Conservation (phyloP, 2,888 invertebrate species). For the Pyralis farinalis region DNA sequence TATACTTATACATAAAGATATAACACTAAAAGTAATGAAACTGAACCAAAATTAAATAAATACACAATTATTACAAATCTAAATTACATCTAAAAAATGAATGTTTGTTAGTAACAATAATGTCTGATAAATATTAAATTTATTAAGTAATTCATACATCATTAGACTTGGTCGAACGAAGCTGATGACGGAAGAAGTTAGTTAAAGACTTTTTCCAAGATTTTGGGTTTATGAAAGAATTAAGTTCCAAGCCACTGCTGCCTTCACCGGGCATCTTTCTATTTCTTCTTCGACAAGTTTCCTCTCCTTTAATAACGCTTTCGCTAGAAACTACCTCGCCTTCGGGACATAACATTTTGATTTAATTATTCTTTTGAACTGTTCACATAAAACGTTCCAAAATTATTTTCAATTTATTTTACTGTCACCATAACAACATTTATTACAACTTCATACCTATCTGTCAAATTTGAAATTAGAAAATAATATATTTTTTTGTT, state of each 20-base stretch:
- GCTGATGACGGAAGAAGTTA: slow-evolving; percentile 67
- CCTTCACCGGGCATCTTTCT: slow-evolving; percentile 50
- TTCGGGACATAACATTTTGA: slow-evolving; percentile 65
- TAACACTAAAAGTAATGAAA: no score
- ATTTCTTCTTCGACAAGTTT: slow-evolving; percentile 39
- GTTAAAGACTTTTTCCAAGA: slow-evolving; percentile 72
- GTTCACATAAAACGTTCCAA: slow-evolving; percentile 40
- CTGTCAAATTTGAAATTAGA: slow-evolving; percentile 29
- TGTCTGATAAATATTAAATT: no score
- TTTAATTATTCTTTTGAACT: slow-evolving; percentile 34
- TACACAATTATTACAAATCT: no score
- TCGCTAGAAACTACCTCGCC: slow-evolving; percentile 49
- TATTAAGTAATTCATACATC: slow-evolving; percentile 45
- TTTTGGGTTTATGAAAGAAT: slow-evolving; percentile 58
- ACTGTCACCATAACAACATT: slow-evolving; percentile 10
- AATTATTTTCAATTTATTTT: slow-evolving; percentile 37
- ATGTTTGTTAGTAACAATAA: no score
- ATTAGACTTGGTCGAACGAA: slow-evolving; percentile 66
- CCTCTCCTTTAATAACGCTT: slow-evolving; percentile 41
- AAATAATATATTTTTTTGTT: slow-evolving; percentile 12
- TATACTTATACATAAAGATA: no score
- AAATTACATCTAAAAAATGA: no score
- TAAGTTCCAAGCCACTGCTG: slow-evolving; percentile 47
- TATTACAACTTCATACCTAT: slow-evolving; percentile 10
- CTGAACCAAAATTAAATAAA: no score